Conservation (phyloP, 2,888 invertebrate species). For the Gnatocerus cornutus region DNA sequence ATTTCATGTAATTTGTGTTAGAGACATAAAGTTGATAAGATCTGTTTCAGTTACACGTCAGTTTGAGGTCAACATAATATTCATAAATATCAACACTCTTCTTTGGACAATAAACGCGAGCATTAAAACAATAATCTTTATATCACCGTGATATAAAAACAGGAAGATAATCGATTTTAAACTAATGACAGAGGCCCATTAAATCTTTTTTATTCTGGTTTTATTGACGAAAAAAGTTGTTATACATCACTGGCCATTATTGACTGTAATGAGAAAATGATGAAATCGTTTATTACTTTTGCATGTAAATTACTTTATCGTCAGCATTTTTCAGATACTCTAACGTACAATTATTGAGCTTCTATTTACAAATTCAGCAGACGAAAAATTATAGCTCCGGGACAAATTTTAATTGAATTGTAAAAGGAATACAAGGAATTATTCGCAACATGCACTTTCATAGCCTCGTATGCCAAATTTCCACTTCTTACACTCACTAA, state of each 20-base stretch:
- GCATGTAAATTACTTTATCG: constrained; percentile 41
- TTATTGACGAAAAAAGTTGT: constrained; percentile 36
- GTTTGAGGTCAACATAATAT: constrained; percentile 39
- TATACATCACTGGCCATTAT: constrained; percentile 37
- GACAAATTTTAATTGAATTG: constrained; percentile 37
- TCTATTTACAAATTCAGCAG: constrained; percentile 39
- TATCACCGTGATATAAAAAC: constrained; percentile 9
- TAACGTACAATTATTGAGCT: constrained; percentile 37
- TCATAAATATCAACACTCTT: constrained; percentile 25
- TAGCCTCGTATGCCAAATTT: constrained; percentile 9
- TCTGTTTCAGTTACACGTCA: constrained; percentile 51
- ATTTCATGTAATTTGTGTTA: constrained; percentile 56
- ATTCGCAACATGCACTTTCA: background rate
- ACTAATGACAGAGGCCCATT: constrained; percentile 35
- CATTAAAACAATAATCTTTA: constrained; percentile 27
- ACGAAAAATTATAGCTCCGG: constrained; percentile 35
- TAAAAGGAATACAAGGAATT: constrained; percentile 19
- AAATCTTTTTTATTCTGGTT: constrained; percentile 30
- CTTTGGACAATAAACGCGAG: constrained; percentile 23
- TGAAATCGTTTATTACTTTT: constrained; percentile 42
- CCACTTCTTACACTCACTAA: background rate
- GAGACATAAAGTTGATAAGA: constrained; percentile 56
- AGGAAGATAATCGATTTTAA: constrained; percentile 28
- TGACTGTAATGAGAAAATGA: constrained; percentile 42
- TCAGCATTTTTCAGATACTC: constrained; percentile 33